These are phyloP conservation scores for Melinaea marsaeus DNA, from an alignment of 2,888 invertebrate genomes.

Conservation along the genomic window DNA sequence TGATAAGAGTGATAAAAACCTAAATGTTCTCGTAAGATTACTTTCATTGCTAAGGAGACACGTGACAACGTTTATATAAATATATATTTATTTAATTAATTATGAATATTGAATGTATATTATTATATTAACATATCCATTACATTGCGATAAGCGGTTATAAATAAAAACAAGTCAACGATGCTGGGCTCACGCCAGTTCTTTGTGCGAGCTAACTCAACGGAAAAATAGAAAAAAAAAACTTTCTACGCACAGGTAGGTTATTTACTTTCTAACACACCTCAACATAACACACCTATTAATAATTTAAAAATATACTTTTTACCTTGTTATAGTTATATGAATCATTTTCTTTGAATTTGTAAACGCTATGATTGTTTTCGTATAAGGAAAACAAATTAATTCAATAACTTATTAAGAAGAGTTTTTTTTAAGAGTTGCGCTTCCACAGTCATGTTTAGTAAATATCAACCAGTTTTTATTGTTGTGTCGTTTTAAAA, in stretches of 20 bases:
- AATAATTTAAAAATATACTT: neutral
- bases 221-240: constrained; percentile 29
- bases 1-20: no score
- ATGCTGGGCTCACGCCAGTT: constrained; percentile 40
- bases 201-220: constrained; percentile 31
- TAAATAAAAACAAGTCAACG: constrained; percentile 20
- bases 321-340: neutral
- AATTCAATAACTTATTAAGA: neutral
- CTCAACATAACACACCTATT: constrained; percentile 10
- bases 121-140: no score
- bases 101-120: no score
- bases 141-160: constrained; percentile 8
- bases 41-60: neutral
- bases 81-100: neutral
- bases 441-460: no score
- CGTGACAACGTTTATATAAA: neutral
- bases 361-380: constrained; percentile 11
- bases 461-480: no score
- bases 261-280: constrained; percentile 18
- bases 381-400: constrained; percentile 20
- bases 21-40: neutral
- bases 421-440: neutral
- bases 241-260: constrained; percentile 24
- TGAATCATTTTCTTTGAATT: constrained; percentile 13
- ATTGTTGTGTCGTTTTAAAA: no score